A percentile compares a stretch with the other conserved stretches of the same genome.
phyloP scores from a whole-genome alignment of 92 coral and sea anemone species.

The Palythoa grandis region DNA sequence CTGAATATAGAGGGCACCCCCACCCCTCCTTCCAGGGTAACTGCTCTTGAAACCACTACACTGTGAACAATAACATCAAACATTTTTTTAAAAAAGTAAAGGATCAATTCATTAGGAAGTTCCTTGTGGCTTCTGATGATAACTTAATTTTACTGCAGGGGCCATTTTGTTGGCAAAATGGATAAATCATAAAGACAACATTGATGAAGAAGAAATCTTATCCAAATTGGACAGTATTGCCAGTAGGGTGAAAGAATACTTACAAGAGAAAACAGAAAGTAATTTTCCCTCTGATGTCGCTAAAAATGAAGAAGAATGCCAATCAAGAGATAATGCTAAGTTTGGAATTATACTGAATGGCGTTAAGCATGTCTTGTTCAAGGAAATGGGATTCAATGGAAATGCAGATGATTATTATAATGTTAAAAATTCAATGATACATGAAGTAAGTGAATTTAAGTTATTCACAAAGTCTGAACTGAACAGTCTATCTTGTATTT shows the following conservation, averaged over 20 bases:
- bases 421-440: constrained; percentile 77
- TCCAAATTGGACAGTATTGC: constrained; percentile 73
- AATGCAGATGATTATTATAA: constrained; percentile 77
- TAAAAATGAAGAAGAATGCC: constrained; percentile 5
- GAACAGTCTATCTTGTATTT: no score
- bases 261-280: constrained; percentile 6
- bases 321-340: constrained; percentile 42
- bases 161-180: constrained; percentile 83
- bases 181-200: constrained; percentile 69
- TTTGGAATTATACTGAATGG: constrained; percentile 57
- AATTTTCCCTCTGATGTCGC: not conserved
- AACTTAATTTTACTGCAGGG: constrained; percentile 51
- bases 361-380: constrained; percentile 74
- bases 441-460: constrained; percentile 59
- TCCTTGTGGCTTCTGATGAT: not conserved
- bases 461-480: no score
- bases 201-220: constrained; percentile 40
- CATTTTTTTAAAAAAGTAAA: not conserved
- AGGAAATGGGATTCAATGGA: constrained; percentile 69
- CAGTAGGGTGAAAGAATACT: constrained; percentile 52
- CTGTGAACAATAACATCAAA: no score
- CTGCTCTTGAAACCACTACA: no score
- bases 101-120: not conserved
- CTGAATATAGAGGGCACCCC: no score
- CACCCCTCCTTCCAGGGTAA: no score